Conservation (phyloP, 2,113 vertebrate species). For the cattle (Bos taurus) region ARS-UCD2.0 NC_037329.1:96131001-96131500, state of each 20-base stretch:
- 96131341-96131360: neutral
- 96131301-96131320: constrained; percentile 2
- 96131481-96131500: neutral
- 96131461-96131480: neutral
- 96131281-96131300: neutral
- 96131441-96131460: neutral
- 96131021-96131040: neutral
- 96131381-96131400: neutral
- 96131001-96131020: neutral
- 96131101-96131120: neutral
- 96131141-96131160: neutral
- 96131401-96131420: neutral
- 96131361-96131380: neutral
- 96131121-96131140: neutral
- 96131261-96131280: constrained; percentile 14
- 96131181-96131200: neutral
- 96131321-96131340: neutral
- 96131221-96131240: constrained; percentile 24
- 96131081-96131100: neutral
- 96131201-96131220: neutral
- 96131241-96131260: constrained; percentile 17
- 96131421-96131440: neutral
- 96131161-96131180: neutral
- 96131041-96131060: neutral
- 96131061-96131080: neutral